Conservation (phyloP, 2,797 vertebrate genomes). For the Gastrophryne carolinensis region DNA sequence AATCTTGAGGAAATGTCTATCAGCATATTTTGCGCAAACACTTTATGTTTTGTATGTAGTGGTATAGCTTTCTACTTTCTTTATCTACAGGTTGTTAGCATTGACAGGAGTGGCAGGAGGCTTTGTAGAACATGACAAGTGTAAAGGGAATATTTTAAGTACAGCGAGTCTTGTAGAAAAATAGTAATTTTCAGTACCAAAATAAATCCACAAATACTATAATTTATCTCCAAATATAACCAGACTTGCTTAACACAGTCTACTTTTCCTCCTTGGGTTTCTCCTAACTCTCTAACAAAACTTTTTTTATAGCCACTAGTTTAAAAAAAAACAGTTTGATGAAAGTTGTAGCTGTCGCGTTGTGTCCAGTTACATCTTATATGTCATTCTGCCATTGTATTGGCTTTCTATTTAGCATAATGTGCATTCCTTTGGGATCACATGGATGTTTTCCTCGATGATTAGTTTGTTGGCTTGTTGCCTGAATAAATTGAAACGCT, state of each 20-base stretch:
- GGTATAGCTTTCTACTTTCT: not conserved
- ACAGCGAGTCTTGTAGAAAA: constrained; percentile 40
- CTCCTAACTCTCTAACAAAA: constrained; percentile 36
- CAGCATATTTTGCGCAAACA: too few species aligned
- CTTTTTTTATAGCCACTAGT: constrained; percentile 3
- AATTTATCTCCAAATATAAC: constrained; percentile 52
- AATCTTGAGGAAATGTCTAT: too few species aligned
- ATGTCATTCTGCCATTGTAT: not conserved
- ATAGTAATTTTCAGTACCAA: constrained; percentile 50
- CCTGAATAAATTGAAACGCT: too few species aligned
- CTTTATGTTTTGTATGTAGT: not conserved
- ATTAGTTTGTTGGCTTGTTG: too few species aligned
- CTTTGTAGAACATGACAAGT: constrained; percentile 38
- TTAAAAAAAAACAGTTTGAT: too few species aligned
- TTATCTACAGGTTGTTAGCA: not conserved
- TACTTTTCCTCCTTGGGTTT: constrained; percentile 17
- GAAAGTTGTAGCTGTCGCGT: too few species aligned
- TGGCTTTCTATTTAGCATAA: not conserved
- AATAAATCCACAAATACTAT: constrained; percentile 49
- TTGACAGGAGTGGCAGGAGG: not conserved
- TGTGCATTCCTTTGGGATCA: not conserved
- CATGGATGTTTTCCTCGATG: not conserved
- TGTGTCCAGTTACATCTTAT: not conserved
- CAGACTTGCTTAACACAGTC: constrained; percentile 1
- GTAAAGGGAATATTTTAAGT: constrained; percentile 46